Conservation (phyloP, 2,888 invertebrate species). For the Bombyx huttoni region DNA sequence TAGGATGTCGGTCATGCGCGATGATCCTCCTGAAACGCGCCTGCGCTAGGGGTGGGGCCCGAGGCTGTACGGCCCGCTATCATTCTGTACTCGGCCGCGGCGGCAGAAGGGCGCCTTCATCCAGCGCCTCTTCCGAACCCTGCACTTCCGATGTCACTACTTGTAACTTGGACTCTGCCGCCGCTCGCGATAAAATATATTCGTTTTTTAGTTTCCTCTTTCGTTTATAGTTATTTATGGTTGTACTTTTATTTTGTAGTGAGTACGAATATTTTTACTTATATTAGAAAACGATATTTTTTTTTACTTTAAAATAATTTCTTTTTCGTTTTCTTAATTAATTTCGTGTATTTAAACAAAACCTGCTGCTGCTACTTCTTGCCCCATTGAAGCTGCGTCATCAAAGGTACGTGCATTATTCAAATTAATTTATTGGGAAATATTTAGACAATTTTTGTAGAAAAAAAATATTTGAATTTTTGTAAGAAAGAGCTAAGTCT, state of each 20-base stretch:
- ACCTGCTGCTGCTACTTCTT: constrained; percentile 3
- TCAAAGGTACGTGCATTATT: constrained; percentile 11
- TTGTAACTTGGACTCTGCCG: constrained; percentile 39
- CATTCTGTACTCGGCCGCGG: constrained; percentile 65
- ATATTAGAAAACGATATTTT: constrained; percentile 11
- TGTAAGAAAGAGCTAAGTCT: constrained; percentile 18
- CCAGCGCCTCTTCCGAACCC: constrained; percentile 29
- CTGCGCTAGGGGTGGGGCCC: constrained; percentile 67
- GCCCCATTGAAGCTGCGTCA: neutral
- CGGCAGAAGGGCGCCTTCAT: constrained; percentile 46
- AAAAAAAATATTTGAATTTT: constrained; percentile 8
- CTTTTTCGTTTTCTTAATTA: constrained; percentile 2
- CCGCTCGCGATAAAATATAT: constrained; percentile 46
- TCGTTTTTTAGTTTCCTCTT: constrained; percentile 38
- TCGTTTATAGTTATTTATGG: constrained; percentile 23
- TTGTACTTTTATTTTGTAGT: constrained; percentile 36
- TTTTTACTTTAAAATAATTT: constrained; percentile 10
- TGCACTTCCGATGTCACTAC: constrained; percentile 24
- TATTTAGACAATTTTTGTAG: constrained; percentile 10
- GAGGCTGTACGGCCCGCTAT: constrained; percentile 49
- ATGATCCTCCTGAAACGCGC: constrained; percentile 35
- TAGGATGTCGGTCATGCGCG: constrained; percentile 69
- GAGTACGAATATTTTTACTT: constrained; percentile 36
- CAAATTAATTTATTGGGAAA: constrained; percentile 2
- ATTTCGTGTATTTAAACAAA: constrained; percentile 12